Base-by-base conservation (phyloP, 2,113 vertebrate species). In the Centrocercus urophasianus region DNA sequence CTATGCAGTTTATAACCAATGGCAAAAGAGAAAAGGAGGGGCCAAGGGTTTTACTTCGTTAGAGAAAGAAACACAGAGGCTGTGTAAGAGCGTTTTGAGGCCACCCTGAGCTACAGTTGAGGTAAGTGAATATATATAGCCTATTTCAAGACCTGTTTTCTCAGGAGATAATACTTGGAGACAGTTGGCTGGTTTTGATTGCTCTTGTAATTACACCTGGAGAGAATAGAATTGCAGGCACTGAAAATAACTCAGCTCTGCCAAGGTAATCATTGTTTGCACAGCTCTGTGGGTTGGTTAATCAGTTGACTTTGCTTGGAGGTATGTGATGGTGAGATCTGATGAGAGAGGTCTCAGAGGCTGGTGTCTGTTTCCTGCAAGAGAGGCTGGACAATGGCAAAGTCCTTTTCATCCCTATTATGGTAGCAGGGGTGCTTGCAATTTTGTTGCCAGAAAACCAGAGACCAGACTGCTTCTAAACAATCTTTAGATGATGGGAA, bases 121-220 rank as follows among this genome's bases (percentile, higher is more conserved):
- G 79, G 81, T 27, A 83, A 22, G 12, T 73, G 64, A 74, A 18
- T 75, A 71, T 71, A 74, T 85, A 64, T 74, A 77, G 43, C 56
- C 52, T 92, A 76, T 77, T 96, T 94, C 0, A 1, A 93, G 81
- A 87, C 75, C 89, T 82, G 25, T 85, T 95, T 93, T 88, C 88
- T 91, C 42, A 81, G 77, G 69, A 80, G 95, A 83, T 95, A 95
- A 59, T 94, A 91, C 79, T 83, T 78, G 52, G 88, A 94, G 76
- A 83, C 75, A 90, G 93, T 83, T 95, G 93, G 64, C 67, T 93
- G 83, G 36, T 80, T 95, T 95, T 96, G 87, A 94, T 94, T 8
- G 13, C 83, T 88, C 71, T 94, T 93, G 65, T 89, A 94, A 96
- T 95, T 96, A 93, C 79, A 91, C 87, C 82, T 96, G 83, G 88